Evolutionary conservation across 2,888 invertebrate genomes (phyloP).

Genomic region (Autographa pulchrina): DNA sequence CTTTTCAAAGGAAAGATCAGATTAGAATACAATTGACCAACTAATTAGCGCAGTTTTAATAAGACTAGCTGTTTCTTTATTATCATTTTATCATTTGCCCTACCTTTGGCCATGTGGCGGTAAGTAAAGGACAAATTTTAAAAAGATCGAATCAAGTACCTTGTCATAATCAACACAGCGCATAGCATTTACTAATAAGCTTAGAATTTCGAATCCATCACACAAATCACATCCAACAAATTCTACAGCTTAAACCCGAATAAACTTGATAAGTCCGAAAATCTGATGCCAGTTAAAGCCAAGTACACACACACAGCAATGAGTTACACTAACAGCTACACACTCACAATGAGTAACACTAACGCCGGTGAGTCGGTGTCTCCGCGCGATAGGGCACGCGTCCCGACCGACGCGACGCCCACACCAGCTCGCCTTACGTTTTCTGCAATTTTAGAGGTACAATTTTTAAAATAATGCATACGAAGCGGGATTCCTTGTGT

Average conservation of each 20-base stretch:
- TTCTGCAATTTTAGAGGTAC: constrained; percentile 65
- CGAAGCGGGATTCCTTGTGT: constrained; percentile 43
- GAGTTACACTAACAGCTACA: constrained; percentile 60
- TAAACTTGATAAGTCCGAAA: constrained; percentile 46
- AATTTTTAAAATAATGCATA: constrained; percentile 58
- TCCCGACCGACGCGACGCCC: constrained; percentile 54
- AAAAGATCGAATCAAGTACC: no score
- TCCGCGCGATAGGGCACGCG: constrained; percentile 71
- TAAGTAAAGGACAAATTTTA: no score
- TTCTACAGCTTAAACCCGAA: constrained; percentile 20
- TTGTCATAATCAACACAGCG: no score
- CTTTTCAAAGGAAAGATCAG: not conserved
- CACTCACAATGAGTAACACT: constrained; percentile 20
- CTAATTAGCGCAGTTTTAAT: no score
- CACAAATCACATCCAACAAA: not conserved
- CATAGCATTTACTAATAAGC: not conserved
- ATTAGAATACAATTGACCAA: no score
- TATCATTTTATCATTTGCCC: no score
- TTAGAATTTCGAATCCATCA: not conserved
- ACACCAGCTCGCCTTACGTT: constrained; percentile 59
- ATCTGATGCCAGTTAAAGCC: constrained; percentile 44
- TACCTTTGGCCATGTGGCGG: no score
- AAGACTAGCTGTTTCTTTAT: no score
- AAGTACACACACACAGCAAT: constrained; percentile 56
- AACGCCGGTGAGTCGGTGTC: constrained; percentile 60